Base-by-base conservation (phyloP, 37 sponge, comb jelly and placozoan genomes). In the Oopsacas minuta region DNA sequence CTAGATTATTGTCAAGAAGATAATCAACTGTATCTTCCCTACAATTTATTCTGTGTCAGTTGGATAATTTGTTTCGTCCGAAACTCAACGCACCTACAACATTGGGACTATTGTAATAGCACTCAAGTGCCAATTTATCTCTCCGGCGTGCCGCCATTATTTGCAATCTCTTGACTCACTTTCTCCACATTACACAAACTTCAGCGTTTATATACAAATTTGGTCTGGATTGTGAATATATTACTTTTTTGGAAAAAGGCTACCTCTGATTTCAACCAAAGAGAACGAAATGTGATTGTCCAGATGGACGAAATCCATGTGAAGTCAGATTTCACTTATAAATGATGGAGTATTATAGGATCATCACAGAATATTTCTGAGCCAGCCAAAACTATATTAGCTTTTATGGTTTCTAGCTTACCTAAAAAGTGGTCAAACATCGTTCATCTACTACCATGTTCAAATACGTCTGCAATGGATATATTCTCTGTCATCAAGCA, bases 351-450 rank as follows among this genome's bases (percentile, higher is more conserved):
- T 20, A 61, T 61, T 61, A 61, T 61, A 3, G 75, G 75, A 61
- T 61, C 75, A 61, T 61, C 75, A 20, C 17, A 61, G 28, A 61
- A 61, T 3, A n/a, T 3, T 61, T 32, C 75, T 61, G 75, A 61
- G 7, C 22, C 75, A 12, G 75, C 75, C 20, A 61, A 61, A 61
- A 61, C 75, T 20, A 61, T 61, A 3, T 61, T 61, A 25, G 75
- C 75, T 61, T 61, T 61, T 12, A 61, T 61, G 75, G 75, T 61
- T 61, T 61, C 75, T 3, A 61, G 75, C 75, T 61, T 61, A 61
- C 30, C 17, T 61, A 61, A 61, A 61, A 61, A 61, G 22, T 61
- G 75, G 75, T 61, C 75, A 20, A 61, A 25, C 22, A 61, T 61
- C 22, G 75, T 61, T 20, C 75, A 34, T 61, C 75, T 61, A 61